phyloP scores from a whole-genome alignment of 2,888 invertebrate species.

The Metopia argyrocephala region DNA sequence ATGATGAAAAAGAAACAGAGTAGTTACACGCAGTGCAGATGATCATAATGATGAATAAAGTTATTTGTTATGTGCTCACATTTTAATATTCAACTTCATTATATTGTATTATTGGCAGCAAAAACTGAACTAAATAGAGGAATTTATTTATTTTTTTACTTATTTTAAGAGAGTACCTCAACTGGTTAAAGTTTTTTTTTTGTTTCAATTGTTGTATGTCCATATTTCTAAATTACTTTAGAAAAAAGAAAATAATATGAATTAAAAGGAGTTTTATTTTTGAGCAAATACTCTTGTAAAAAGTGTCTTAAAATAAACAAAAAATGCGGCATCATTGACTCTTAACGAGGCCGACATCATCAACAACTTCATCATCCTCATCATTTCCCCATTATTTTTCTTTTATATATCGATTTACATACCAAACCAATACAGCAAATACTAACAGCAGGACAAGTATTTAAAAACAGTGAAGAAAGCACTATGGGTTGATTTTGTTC shows the following conservation, averaged over 20 bases:
- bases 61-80: conserved; percentile 20
- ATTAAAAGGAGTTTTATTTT: conserved; percentile 1
- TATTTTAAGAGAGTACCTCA: background rate
- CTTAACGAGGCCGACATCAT: conserved; percentile 76
- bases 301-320: conserved; percentile 65
- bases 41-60: conserved; percentile 30
- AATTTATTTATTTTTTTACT: too few relatives aligned
- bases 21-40: conserved; percentile 25
- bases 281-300: conserved; percentile 26
- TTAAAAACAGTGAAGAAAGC: conserved; percentile 2
- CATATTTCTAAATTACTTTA: too few relatives aligned
- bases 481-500: conserved; percentile 10
- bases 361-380: conserved; percentile 12
- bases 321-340: conserved; percentile 74
- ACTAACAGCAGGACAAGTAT: background rate
- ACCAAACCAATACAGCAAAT: conserved; percentile 6
- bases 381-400: too few relatives aligned
- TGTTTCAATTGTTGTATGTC: background rate
- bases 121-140: background rate
- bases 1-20: conserved; percentile 13
- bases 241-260: too few relatives aligned
- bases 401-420: conserved; percentile 33
- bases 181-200: background rate
- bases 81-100: conserved; percentile 42
- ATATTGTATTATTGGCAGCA: conserved; percentile 50